These are phyloP conservation scores for Seira sanloemensis DNA, from an alignment of 2,888 invertebrate species.

Conservation along the genomic window DNA sequence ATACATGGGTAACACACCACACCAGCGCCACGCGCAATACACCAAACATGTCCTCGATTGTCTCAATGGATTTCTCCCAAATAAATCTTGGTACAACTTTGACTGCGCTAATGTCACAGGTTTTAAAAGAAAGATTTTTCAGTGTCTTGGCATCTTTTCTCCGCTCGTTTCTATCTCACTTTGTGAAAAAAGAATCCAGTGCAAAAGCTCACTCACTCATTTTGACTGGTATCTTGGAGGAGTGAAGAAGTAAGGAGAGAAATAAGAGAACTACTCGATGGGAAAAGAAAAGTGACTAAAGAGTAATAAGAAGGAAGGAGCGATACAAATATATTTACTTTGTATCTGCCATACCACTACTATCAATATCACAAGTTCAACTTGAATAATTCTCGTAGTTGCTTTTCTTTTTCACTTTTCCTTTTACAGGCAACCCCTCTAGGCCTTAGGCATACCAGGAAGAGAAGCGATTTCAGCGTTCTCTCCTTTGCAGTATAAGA, in stretches of 20 bases:
- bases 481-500: too few relatives aligned
- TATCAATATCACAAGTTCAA: neutral
- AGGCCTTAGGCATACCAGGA: neutral
- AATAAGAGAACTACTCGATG: neutral
- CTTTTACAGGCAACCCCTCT: neutral
- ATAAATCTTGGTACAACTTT: conserved; percentile 58
- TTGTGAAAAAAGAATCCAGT: conserved; percentile 19
- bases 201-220: neutral
- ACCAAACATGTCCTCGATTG: conserved; percentile 40
- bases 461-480: conserved; percentile 41
- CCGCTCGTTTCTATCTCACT: conserved; percentile 28
- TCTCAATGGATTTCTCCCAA: conserved; percentile 57
- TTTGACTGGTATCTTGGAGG: conserved; percentile 2
- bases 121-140: conserved; percentile 61
- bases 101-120: conserved; percentile 55
- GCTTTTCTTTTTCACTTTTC: conserved; percentile 11
- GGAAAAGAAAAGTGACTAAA: neutral
- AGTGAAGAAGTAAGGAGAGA: neutral
- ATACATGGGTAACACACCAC: conserved; percentile 7
- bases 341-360: conserved; percentile 3
- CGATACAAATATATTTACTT: conserved; percentile 17
- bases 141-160: conserved; percentile 37
- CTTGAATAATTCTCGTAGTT: conserved; percentile 16
- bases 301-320: neutral
- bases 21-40: neutral